Conservation (phyloP, 2,888 invertebrate species). For the Asteroscopus sphinx region DNA sequence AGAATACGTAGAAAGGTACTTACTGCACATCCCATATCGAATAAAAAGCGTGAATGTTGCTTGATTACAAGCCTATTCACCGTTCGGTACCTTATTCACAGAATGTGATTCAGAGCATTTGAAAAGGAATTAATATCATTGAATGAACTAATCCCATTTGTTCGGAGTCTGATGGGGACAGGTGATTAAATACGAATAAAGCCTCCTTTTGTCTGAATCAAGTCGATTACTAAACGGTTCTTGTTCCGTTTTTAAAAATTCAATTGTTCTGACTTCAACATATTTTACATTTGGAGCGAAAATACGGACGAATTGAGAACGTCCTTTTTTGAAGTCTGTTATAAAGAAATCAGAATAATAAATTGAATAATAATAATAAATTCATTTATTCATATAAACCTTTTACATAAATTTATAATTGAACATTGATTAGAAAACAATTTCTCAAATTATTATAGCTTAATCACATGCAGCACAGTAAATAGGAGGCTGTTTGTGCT, state of each 20-base stretch:
- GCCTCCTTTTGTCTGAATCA: constrained; percentile 39
- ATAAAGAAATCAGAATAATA: too few species aligned
- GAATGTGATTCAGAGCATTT: constrained; percentile 28
- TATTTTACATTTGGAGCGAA: too few species aligned
- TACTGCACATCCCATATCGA: constrained; percentile 20
- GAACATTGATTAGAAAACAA: too few species aligned
- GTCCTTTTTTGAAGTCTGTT: too few species aligned
- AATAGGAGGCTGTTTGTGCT: too few species aligned
- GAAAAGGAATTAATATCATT: constrained; percentile 46
- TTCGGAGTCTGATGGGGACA: constrained; percentile 36
- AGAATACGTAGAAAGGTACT: too few species aligned
- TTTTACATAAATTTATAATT: too few species aligned
- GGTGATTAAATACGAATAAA: constrained; percentile 46
- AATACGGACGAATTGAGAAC: too few species aligned
- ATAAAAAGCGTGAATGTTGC: constrained; percentile 15
- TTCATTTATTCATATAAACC: too few species aligned
- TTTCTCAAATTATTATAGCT: too few species aligned
- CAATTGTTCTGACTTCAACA: constrained; percentile 22
- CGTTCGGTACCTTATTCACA: constrained; percentile 20
- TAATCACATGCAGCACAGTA: too few species aligned
- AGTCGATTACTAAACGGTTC: constrained; percentile 27
- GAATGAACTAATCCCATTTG: constrained; percentile 51
- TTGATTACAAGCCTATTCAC: constrained; percentile 37
- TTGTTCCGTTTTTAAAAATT: constrained; percentile 20
- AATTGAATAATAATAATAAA: too few species aligned